A percentile compares a stretch with the other conserved stretches of the same genome.
Evolutionary conservation across 2,888 invertebrate genomes (phyloP).

Genomic region (Troides helena): DNA sequence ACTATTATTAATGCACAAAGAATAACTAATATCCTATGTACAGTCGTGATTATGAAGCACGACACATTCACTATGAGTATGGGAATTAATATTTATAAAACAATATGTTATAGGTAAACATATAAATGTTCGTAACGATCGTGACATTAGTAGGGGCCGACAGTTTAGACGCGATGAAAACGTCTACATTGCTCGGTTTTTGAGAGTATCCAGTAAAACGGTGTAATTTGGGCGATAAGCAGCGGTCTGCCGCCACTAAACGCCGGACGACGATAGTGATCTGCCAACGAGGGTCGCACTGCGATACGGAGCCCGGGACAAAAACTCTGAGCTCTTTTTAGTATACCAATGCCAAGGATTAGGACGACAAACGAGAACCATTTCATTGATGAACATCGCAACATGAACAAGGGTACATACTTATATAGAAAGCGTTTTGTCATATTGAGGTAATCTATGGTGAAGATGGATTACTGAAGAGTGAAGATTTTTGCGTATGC

Average conservation of each 20-base stretch:
- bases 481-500: too few relatives aligned
- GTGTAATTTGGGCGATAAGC: constrained; percentile 74
- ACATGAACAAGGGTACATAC: background rate
- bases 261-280: constrained; percentile 58
- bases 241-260: constrained; percentile 50
- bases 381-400: background rate
- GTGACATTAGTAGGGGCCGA: constrained; percentile 11
- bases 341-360: constrained; percentile 36
- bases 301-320: constrained; percentile 37
- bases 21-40: too few relatives aligned
- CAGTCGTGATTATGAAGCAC: too few relatives aligned
- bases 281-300: constrained; percentile 49
- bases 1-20: too few relatives aligned
- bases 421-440: background rate
- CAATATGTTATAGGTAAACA: background rate
- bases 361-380: constrained; percentile 35
- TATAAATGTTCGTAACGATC: background rate
- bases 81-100: too few relatives aligned
- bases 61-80: too few relatives aligned
- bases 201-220: constrained; percentile 63
- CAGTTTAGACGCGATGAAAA: constrained; percentile 22
- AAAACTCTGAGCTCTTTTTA: constrained; percentile 40
- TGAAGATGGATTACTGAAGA: too few relatives aligned
- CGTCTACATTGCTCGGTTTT: constrained; percentile 57
- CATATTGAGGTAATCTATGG: background rate